A percentile compares a stretch with the other conserved stretches of the same genome.
These are phyloP conservation scores for Turnix velox DNA, from an alignment of 2,113 vertebrate genomes.

Conservation along the genomic window DNA sequence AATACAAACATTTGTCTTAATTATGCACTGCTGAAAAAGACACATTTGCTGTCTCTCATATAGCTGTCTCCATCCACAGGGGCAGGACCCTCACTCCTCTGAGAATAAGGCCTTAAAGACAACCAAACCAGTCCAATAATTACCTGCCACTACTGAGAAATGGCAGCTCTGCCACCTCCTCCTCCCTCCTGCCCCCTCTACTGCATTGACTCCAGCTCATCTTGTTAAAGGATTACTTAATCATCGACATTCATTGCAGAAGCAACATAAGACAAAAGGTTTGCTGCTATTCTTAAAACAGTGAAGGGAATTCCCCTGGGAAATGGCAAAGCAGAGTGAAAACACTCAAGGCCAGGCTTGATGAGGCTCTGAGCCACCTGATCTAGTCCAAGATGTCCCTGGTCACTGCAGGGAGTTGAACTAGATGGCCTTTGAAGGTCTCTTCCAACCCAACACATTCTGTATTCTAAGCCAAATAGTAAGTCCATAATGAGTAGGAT, in stretches of 20 bases:
- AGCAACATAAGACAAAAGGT: not conserved
- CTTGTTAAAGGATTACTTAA: not conserved
- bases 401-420: no score
- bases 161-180: not conserved
- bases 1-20: not conserved
- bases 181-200: not conserved
- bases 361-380: no score
- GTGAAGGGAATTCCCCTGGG: not conserved
- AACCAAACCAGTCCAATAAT: not conserved
- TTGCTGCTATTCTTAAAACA: not conserved
- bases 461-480: not conserved
- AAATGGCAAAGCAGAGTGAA: not conserved
- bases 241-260: not conserved
- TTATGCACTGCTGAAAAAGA: not conserved
- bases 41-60: not conserved
- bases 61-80: not conserved
- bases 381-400: no score
- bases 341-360: no score
- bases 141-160: not conserved
- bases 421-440: no score
- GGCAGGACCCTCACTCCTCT: accelerated
- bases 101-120: not conserved
- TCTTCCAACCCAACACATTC: no score
- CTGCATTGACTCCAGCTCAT: not conserved
- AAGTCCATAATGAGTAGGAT: not conserved